A percentile compares a stretch with the other conserved stretches of the same genome.
Conservation (phyloP, 2,888 invertebrate species). For the Horisme vitalbata region DNA sequence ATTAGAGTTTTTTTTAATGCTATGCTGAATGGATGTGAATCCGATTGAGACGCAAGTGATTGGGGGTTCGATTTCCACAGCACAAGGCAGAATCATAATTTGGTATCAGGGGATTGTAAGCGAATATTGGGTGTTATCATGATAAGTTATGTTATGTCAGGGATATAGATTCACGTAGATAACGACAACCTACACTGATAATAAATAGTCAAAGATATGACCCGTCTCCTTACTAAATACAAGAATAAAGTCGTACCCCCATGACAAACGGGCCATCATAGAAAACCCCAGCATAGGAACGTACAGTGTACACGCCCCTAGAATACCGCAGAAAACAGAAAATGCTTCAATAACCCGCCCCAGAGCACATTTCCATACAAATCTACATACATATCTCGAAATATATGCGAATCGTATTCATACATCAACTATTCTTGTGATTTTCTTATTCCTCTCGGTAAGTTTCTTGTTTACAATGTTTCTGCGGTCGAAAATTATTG, state of each 20-base stretch:
- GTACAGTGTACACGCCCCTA: not conserved
- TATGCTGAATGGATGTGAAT: too few relatives aligned
- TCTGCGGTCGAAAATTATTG: constrained; percentile 1
- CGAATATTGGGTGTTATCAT: too few relatives aligned
- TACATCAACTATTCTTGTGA: constrained; percentile 10
- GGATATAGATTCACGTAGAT: constrained; percentile 1
- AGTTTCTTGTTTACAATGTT: constrained; percentile 17
- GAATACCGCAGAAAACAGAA: not conserved
- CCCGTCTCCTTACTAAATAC: constrained; percentile 7
- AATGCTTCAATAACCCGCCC: constrained; percentile 16
- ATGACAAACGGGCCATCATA: constrained; percentile 8
- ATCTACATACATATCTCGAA: constrained; percentile 11
- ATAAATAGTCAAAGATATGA: constrained; percentile 7
- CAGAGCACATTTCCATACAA: constrained; percentile 17
- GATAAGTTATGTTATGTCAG: too few relatives aligned
- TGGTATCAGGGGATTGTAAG: too few relatives aligned
- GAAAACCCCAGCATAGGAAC: not conserved
- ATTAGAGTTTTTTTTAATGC: too few relatives aligned
- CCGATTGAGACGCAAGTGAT: too few relatives aligned
- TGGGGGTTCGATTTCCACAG: too few relatives aligned
- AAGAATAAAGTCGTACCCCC: constrained; percentile 4
- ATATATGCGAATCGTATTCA: constrained; percentile 18
- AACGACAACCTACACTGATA: not conserved
- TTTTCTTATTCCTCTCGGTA: not conserved
- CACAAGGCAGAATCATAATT: too few relatives aligned